These are phyloP conservation scores for Tuta absoluta DNA, from an alignment of 2,888 invertebrate genomes.

Conservation along the genomic window DNA sequence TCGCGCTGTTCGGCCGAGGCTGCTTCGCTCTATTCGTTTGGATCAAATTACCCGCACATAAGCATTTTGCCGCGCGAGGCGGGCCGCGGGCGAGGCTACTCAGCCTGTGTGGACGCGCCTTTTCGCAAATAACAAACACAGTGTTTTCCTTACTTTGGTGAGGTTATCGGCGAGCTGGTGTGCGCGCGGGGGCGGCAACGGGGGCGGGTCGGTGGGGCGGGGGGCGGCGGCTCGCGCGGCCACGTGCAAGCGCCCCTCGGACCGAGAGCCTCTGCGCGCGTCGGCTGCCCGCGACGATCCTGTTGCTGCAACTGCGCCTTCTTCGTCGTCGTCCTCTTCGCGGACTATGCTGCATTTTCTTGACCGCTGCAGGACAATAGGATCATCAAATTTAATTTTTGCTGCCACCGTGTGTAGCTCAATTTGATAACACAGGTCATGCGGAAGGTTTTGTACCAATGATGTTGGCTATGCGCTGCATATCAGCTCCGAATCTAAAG, in stretches of 20 bases:
- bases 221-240: conserved; percentile 83
- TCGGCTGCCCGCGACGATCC: conserved; percentile 79
- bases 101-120: no score
- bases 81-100: no score
- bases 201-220: conserved; percentile 75
- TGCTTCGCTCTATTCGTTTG: no score
- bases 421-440: no score
- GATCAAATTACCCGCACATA: no score
- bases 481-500: no score
- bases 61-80: no score
- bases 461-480: no score
- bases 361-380: conserved; percentile 74
- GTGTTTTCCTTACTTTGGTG: conserved; percentile 53
- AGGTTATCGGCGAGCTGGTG: conserved; percentile 83
- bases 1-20: no score
- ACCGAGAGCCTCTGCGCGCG: conserved; percentile 86
- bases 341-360: conserved; percentile 96
- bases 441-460: no score
- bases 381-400: background rate
- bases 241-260: conserved; percentile 88
- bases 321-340: conserved; percentile 96
- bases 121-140: no score
- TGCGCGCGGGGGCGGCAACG: conserved; percentile 79
- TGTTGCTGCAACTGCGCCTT: conserved; percentile 79
- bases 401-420: no score